These are phyloP conservation scores for Zoanthus solanderi DNA, from an alignment of 92 coral and sea anemone species.

Conservation along the genomic window DNA sequence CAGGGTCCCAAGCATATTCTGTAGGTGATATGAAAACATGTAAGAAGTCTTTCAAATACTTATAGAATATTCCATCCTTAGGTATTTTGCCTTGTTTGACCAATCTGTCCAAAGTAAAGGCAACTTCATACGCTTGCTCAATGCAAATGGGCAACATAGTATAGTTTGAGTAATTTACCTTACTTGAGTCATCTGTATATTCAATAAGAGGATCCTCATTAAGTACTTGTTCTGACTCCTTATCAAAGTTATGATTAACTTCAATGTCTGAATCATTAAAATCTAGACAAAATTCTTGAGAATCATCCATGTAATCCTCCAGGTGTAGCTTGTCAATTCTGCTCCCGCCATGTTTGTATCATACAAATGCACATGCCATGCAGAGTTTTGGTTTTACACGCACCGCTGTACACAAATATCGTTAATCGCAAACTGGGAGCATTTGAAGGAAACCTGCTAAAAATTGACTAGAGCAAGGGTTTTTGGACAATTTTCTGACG, in stretches of 20 bases:
- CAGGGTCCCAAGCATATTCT: conserved; percentile 55
- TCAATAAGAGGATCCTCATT: conserved; percentile 27
- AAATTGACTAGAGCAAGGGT: too few species aligned
- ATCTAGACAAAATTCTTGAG: conserved; percentile 52
- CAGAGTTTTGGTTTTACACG: too few species aligned
- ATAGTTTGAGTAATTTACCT: conserved; percentile 53
- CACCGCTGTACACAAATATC: too few species aligned
- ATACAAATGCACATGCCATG: too few species aligned
- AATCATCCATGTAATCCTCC: conserved; percentile 46
- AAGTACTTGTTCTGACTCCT: conserved; percentile 35
- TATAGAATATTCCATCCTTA: conserved; percentile 64
- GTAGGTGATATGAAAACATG: conserved; percentile 64
- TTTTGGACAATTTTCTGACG: too few species aligned
- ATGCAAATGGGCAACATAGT: conserved; percentile 53
- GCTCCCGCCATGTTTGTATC: too few species aligned
- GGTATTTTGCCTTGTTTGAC: conserved; percentile 55
- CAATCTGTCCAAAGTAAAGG: conserved; percentile 50
- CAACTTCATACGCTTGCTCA: conserved; percentile 62
- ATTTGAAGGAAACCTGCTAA: too few species aligned
- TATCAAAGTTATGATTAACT: conserved; percentile 28
- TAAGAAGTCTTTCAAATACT: conserved; percentile 58
- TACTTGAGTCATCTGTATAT: conserved; percentile 40
- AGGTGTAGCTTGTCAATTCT: too few species aligned
- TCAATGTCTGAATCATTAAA: conserved; percentile 25
- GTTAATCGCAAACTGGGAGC: too few species aligned